A percentile compares a stretch with the other conserved stretches of the same genome.
These are phyloP conservation scores for Cryptus armator DNA, from an alignment of 2,888 invertebrate species.

Conservation along the genomic window DNA sequence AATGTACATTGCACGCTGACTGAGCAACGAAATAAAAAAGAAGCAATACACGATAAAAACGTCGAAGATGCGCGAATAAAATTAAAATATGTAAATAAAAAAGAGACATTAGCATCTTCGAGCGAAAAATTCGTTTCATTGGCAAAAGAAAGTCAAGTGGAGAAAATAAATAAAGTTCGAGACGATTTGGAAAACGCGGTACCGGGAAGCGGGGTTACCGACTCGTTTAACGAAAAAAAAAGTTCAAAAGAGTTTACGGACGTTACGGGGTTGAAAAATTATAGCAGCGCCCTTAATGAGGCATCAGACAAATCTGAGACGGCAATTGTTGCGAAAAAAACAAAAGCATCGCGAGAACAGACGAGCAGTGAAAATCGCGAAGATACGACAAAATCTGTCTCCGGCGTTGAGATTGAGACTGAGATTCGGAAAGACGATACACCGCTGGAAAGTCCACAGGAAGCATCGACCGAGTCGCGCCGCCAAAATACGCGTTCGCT, in stretches of 20 bases:
- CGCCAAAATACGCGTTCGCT: not conserved
- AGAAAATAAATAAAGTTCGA: not conserved
- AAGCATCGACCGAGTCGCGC: not conserved
- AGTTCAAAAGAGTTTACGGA: not conserved
- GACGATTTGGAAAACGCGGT: not conserved
- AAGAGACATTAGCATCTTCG: not conserved
- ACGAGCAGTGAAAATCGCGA: slow-evolving; percentile 10
- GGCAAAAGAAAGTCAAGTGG: not conserved
- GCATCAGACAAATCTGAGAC: not conserved
- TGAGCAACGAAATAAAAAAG: not conserved
- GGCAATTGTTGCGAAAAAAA: slow-evolving; percentile 13
- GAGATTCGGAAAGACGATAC: not conserved
- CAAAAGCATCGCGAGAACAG: slow-evolving; percentile 9
- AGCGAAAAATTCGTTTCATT: not conserved
- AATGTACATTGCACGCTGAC: not conserved
- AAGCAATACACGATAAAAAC: not conserved
- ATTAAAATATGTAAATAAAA: not conserved
- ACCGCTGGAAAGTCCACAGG: not conserved
- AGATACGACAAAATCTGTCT: not conserved
- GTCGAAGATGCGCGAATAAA: not conserved
- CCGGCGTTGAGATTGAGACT: not conserved
- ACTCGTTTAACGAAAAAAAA: not conserved
- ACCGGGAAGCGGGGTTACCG: not conserved
- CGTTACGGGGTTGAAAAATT: not conserved
- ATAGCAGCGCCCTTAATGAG: not conserved